phyloP scores from a whole-genome alignment of 2,797 vertebrate species.

The Astyanax mexicanus region DNA sequence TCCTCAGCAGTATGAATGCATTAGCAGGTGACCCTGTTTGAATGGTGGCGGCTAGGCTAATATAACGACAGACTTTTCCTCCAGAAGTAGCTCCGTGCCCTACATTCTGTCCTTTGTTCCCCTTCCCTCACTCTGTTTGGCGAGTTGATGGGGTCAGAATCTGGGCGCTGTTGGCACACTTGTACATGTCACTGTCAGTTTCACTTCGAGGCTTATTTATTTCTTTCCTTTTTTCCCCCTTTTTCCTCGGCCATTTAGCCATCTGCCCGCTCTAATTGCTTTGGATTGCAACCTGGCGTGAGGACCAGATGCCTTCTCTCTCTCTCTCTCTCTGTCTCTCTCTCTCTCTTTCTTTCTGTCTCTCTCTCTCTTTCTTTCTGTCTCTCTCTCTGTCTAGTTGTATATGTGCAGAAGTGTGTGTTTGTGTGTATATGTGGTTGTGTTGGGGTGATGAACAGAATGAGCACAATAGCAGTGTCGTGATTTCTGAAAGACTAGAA shows the following conservation, averaged over 20 bases:
- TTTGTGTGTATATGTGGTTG: neutral
- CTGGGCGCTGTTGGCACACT: conserved; percentile 50
- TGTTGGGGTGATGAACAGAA: conserved; percentile 21
- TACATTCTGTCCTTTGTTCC: conserved; percentile 45
- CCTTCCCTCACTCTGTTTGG: conserved; percentile 17
- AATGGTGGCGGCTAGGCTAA: conserved; percentile 32
- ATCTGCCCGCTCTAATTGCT: conserved; percentile 84
- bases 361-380: neutral
- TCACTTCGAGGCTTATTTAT: conserved; percentile 33
- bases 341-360: neutral
- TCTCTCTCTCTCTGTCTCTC: conserved; percentile 40
- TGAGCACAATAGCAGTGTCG: conserved; percentile 24
- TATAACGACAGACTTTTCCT: conserved; percentile 40
- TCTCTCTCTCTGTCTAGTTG: neutral
- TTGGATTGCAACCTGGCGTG: conserved; percentile 77
- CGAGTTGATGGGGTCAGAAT: conserved; percentile 55
- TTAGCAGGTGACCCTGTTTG: conserved; percentile 49
- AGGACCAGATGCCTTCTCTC: conserved; percentile 58
- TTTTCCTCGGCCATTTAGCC: conserved; percentile 62
- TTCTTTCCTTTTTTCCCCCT: conserved; percentile 25
- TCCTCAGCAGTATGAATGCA: conserved; percentile 1
- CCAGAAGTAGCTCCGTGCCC: conserved; percentile 50
- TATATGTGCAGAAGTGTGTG: conserved; percentile 14
- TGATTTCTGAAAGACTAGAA: conserved; percentile 57
- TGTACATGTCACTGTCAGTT: conserved; percentile 54